Evolutionary conservation across 1,140 invertebrate genomes (phyloP), one percentile per base, ranked within the genome.

Genomic region (Ooceraea biroi): DNA sequence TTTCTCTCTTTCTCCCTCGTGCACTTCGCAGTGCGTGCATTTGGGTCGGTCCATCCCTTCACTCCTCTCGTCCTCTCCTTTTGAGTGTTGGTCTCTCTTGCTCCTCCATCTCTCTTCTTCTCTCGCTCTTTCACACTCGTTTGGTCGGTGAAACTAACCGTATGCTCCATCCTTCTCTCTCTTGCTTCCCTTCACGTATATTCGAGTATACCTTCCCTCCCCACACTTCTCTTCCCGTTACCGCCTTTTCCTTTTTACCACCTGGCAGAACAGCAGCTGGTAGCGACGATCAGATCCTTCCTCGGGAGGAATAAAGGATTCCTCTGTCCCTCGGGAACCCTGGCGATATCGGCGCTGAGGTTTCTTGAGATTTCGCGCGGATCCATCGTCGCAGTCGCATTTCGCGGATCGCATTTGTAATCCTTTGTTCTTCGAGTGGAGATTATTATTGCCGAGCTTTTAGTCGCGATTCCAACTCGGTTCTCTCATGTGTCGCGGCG

Each of bases 191-290:
- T 80, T 50, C 73, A 14, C 57, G 19, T 46, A 17, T 22, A 44
- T 71, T 48, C 14, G 30, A 19, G 36, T n/a, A n/a, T 41, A 44
- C 63, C 83, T 82, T 30, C 19, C 19, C 30, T 3, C n/a, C 58
- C 77, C 80, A 7, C 36, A 36, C 36, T 36, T 7, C 36, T 36
- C n/a, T 48, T 78, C 36, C 48, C 5, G 14, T 11, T 25, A 52
- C 44, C 66, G 57, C 17, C 57, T 82, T 78, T 36, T 86, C 72
- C 72, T 85, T 89, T 87, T 87, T 89, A 88, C 86, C 89, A 90
- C 85, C 88, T 90, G 89, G 88, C 83, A 88, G 76, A 88, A 78
- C 87, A 83, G 87, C 87, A 89, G 87, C 87, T 89, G 87, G 87
- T 88, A 89, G 78, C 84, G 83, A 50, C 55, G 71, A 66, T 58